Evolutionary conservation across 2,113 vertebrate genomes (phyloP), one percentile per base, ranked within the genome.

Genomic region (Gambusia affinis): DNA sequence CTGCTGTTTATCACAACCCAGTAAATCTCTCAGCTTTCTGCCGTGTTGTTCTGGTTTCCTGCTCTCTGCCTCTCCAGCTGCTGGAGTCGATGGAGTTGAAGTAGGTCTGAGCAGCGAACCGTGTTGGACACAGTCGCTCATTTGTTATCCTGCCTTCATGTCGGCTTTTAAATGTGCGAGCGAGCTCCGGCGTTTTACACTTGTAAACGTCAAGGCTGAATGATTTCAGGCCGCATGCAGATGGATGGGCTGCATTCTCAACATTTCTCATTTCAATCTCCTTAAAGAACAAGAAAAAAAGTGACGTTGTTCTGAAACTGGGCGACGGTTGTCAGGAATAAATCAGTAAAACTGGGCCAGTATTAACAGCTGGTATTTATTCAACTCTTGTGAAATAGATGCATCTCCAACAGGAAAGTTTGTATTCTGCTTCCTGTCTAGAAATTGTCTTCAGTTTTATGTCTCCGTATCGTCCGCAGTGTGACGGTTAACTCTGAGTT

Each of bases 161-260:
- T 79, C 73, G 47, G 74, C 61, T 70, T 79, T 72, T 39, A 44
- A 42, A 60, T 47, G 30, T 0, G 44, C 28, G 6, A 72, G 64
- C 22, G 37, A 82, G 37, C 35, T 82, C 60, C 3, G 66, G 66
- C 28, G 22, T 61, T 60, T 6, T 11, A 67, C 75, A 70, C 63
- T 65, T 84, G 71, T 79, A 83, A 86, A 88, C 84, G 85, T 82
- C 90, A 86, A 31, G 30, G 60, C 47, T 22, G 4, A 54, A 71
- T 78, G 70, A 70, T 77, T 78, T 42, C 72, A 42, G 75, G 44
- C 67, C 29, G 51, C 70, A 12, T 22, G 4, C 37, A 70, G 73
- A 81, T 67, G 51, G 31, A 62, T n/a, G 27, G 15, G 30, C 67
- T 60, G 31, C 33, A 27, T 62, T 54, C 67, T 66, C 51, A 47